Percentiles rank a stretch among this genome's conserved stretches.
These are phyloP conservation scores for Heliopora coerulea DNA, from an alignment of 92 coral and sea anemone species.

Conservation along the genomic window DNA sequence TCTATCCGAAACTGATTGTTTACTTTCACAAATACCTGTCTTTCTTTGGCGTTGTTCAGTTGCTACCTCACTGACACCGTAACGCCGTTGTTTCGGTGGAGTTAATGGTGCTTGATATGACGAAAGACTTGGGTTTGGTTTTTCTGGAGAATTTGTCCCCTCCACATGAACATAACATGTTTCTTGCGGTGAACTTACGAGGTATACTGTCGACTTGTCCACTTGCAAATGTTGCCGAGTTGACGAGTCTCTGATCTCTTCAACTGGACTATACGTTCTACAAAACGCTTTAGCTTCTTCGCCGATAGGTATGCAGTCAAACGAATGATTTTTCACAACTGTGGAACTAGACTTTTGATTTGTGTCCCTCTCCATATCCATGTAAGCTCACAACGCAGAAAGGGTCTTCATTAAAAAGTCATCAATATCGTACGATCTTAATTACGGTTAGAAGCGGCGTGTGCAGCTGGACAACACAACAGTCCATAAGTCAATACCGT, in stretches of 20 bases:
- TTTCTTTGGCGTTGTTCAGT: slow-evolving; percentile 17
- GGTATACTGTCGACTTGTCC: neutral
- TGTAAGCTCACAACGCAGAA: neutral
- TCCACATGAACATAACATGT: neutral
- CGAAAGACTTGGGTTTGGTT: neutral
- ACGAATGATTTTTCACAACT: slow-evolving; percentile 9
- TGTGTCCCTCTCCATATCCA: slow-evolving; percentile 3
- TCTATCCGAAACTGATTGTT: slow-evolving; percentile 26
- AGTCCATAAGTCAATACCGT: slow-evolving; percentile 1
- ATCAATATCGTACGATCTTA: slow-evolving; percentile 23
- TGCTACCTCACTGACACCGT: slow-evolving; percentile 5
- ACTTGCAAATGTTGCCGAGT: neutral
- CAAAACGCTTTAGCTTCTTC: slow-evolving; percentile 4
- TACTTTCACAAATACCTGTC: slow-evolving; percentile 15
- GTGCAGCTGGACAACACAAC: neutral
- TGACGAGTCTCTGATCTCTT: neutral
- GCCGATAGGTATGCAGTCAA: slow-evolving; percentile 8
- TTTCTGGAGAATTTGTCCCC: neutral
- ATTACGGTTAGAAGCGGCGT: slow-evolving; percentile 15
- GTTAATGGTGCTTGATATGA: neutral
- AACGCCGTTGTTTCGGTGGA: slow-evolving; percentile 29
- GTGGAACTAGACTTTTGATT: neutral
- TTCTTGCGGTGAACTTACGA: slow-evolving; percentile 26
- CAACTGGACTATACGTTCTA: neutral
- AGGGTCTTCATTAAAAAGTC: slow-evolving; percentile 4